Base-by-base conservation (phyloP, 2,113 vertebrate species). In the Tretioscincus oriximinensis region DNA sequence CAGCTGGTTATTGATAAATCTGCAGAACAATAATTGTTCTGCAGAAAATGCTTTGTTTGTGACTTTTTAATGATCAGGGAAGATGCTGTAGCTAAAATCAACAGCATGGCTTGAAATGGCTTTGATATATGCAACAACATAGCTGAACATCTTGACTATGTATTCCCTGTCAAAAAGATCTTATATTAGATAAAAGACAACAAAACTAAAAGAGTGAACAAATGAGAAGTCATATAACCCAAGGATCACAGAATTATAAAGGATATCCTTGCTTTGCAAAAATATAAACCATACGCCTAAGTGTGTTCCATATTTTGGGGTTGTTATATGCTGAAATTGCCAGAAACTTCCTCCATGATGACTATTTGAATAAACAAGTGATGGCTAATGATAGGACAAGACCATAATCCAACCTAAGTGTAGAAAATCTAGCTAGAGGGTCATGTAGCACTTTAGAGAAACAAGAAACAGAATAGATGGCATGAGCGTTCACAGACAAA, bases 1-100 rank as follows among this genome's bases (percentile, higher is more conserved):
- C 86, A 85, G 86, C 91, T 41, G 58, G 72, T 93, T 93, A 94
- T 90, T 93, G 92, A 94, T 94, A 94, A 92, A 94, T 90, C 89
- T 93, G 88, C 24, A 66, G 60, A 91, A 91, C 90, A 90, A 92
- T 92, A 92, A 90, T 80, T 92, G 77, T 86, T 89, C 73, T 81
- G 76, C 45, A 88, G 77, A 87, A 88, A 94, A 86, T 74, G 65
- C 78, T 73, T 41, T 79, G 66, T 88, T 92, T 89, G 65, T 88
- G 74, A 81, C 78, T 88, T 90, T 90, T 61, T 86, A 89, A 88
- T 4, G 14, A 81, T 82, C 78, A n/a, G 24, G 66, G 85, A 92
- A 88, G 90, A 90, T 67, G 61, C 45, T 26, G 47, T 83, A 73
- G 84, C 14, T 81, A 86, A 94, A 93, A 90, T 14, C 20, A 70